A percentile compares a stretch with the other conserved stretches of the same genome.
phyloP scores from a whole-genome alignment of 2,797 vertebrate genomes.

The Arrhamphus sclerolepis region DNA sequence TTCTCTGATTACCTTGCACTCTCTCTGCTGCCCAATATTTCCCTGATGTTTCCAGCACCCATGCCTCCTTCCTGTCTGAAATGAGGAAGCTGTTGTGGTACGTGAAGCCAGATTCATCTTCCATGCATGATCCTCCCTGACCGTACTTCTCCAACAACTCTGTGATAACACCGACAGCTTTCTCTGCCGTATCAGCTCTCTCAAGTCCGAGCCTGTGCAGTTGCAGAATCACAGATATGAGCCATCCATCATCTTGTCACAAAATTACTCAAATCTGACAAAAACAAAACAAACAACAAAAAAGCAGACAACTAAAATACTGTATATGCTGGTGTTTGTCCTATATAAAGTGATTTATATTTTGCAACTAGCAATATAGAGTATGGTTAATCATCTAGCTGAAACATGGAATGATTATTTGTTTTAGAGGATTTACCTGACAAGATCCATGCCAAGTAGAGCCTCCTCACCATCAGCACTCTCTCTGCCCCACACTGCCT shows the following conservation, averaged over 20 bases:
- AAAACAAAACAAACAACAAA: background rate
- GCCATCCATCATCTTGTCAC: background rate
- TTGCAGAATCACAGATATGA: background rate
- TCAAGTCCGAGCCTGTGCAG: constrained; percentile 90
- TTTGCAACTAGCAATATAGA: background rate
- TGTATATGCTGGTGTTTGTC: no score
- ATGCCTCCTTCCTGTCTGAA: constrained; percentile 91
- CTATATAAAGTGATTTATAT: no score
- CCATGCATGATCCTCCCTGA: constrained; percentile 94
- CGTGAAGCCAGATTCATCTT: constrained; percentile 86
- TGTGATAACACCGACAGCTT: constrained; percentile 87
- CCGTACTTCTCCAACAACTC: constrained; percentile 90
- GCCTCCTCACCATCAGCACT: constrained; percentile 83
- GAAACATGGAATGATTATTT: background rate
- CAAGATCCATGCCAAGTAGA: constrained; percentile 96
- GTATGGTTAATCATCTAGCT: background rate
- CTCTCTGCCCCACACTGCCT: constrained; percentile 96
- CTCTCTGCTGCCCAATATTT: constrained; percentile 95
- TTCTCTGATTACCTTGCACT: constrained; percentile 84
- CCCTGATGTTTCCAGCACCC: constrained; percentile 94
- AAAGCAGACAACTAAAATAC: background rate
- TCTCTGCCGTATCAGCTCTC: constrained; percentile 91
- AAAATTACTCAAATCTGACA: background rate
- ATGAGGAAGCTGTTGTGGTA: constrained; percentile 98
- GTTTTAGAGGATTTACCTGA: constrained; percentile 80